These are phyloP conservation scores for Hemichromis elongatus DNA, from an alignment of 2,113 vertebrate species.

Conservation along the genomic window DNA sequence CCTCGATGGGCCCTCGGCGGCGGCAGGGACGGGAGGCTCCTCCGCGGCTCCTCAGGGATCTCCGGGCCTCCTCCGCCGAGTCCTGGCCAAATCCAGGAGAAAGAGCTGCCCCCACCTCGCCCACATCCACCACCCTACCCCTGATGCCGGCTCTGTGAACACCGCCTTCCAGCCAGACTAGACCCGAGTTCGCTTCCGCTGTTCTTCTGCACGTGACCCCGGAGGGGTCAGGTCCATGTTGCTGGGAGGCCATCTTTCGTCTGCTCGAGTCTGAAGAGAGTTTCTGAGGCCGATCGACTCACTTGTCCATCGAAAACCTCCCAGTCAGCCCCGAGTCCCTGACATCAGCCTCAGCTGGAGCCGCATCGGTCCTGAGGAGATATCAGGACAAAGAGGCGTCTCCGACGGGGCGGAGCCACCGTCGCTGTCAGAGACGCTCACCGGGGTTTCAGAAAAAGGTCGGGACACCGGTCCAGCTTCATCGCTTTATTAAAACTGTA, in stretches of 20 bases:
- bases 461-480: neutral
- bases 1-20: fast-evolving
- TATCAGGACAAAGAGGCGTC: neutral
- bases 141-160: neutral
- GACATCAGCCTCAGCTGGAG: neutral
- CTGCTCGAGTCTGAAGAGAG: neutral
- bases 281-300: neutral
- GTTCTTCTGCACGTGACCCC: neutral
- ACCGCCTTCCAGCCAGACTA: conserved; percentile 8
- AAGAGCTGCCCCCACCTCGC: conserved; percentile 74
- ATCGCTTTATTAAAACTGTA: neutral
- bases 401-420: neutral
- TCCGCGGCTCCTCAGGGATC: conserved; percentile 33
- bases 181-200: neutral
- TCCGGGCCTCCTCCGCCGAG: conserved; percentile 78
- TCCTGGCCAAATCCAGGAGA: conserved; percentile 82
- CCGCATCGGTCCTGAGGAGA: neutral
- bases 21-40: neutral
- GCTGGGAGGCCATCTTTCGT: neutral
- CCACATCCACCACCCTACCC: neutral
- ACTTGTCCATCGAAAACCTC: neutral
- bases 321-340: neutral
- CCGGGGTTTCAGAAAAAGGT: neutral
- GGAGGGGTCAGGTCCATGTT: neutral
- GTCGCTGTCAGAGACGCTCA: neutral